Conservation (phyloP, 2,113 vertebrate genomes). For the Hystrix cristata region DNA sequence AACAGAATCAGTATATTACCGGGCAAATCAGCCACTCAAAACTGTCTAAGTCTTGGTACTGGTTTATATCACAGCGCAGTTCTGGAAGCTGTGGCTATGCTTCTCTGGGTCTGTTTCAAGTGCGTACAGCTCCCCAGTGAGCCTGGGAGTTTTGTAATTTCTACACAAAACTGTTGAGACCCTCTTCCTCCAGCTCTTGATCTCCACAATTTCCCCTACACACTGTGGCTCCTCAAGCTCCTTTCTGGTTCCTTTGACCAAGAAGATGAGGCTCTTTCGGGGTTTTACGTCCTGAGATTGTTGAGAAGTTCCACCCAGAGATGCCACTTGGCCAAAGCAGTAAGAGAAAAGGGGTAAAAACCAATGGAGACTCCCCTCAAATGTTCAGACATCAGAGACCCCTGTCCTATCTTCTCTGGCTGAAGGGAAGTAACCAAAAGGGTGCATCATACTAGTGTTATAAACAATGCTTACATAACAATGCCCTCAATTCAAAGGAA, state of each 20-base stretch:
- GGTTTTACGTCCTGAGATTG: background rate
- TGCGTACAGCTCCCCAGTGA: background rate
- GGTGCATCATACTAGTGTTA: background rate
- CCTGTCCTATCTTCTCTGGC: background rate
- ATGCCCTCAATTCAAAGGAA: background rate
- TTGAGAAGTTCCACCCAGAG: background rate
- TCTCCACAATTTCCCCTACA: background rate
- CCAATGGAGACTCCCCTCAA: background rate
- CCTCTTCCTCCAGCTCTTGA: background rate
- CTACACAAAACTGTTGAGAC: background rate
- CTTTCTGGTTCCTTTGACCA: background rate
- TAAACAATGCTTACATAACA: background rate
- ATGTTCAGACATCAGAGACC: background rate
- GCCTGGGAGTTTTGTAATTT: background rate
- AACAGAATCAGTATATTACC: background rate
- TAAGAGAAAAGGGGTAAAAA: background rate
- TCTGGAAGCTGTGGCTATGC: background rate
- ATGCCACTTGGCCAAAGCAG: background rate
- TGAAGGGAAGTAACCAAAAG: background rate
- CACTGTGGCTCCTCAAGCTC: background rate
- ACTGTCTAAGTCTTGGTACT: background rate
- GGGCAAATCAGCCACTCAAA: constrained; percentile 16
- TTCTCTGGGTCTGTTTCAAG: background rate
- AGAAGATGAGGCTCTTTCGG: background rate
- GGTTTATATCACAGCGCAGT: background rate